phyloP scores from a whole-genome alignment of 2,888 invertebrate species.

The Parasteatoda lunata region DNA sequence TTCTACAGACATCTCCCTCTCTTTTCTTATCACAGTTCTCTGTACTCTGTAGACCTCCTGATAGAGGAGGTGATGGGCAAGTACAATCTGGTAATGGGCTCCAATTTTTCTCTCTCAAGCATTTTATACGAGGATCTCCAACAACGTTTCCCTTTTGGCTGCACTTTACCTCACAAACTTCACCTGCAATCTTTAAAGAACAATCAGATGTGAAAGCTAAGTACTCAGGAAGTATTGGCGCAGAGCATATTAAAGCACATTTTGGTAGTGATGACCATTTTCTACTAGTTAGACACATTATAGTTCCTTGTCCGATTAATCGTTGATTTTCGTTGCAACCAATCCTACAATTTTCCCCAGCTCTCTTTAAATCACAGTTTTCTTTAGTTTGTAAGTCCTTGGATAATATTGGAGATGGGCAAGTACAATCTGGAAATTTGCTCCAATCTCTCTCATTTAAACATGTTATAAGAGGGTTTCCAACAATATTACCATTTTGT shows the following conservation, averaged over 20 bases:
- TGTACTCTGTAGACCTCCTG: neutral
- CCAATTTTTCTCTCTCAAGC: conserved; percentile 4
- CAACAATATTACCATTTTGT: neutral
- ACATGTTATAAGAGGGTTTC: conserved; percentile 1
- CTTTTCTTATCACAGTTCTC: neutral
- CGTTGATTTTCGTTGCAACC: neutral
- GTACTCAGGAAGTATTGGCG: neutral
- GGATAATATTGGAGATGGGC: neutral
- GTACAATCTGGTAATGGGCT: conserved; percentile 7
- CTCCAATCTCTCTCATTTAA: conserved; percentile 6
- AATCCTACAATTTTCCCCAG: neutral
- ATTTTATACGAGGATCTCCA: neutral
- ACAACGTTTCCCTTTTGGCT: neutral
- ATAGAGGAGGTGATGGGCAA: neutral
- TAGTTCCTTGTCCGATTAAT: neutral
- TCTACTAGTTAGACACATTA: neutral
- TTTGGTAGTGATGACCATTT: conserved; percentile 1
- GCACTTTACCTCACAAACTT: neutral
- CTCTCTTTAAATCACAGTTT: conserved; percentile 13
- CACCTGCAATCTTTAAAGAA: neutral
- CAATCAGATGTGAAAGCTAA: neutral
- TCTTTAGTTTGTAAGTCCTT: neutral
- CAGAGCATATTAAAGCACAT: neutral
- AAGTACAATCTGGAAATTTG: neutral
- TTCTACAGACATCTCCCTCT: conserved; percentile 2